Conservation (phyloP, 2,797 vertebrate species). For the Sphenopsis melanotis region DNA sequence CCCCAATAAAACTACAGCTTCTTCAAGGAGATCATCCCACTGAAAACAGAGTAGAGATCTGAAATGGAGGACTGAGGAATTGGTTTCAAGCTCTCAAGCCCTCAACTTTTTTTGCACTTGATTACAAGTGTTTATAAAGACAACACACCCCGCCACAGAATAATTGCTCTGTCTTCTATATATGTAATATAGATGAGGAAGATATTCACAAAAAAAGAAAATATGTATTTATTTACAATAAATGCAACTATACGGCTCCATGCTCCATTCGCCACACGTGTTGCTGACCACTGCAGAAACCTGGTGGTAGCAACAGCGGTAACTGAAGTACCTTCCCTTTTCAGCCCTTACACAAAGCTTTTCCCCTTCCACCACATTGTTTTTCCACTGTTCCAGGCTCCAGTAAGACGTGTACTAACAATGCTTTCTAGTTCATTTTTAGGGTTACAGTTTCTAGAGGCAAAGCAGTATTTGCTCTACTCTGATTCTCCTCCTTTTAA, state of each 20-base stretch:
- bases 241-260: neutral
- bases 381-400: neutral
- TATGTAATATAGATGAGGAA: neutral
- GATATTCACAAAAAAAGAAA: neutral
- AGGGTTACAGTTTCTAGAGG: neutral
- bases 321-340: conserved; percentile 3
- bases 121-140: neutral
- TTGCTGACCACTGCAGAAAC: neutral
- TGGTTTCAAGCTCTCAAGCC: neutral
- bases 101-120: neutral
- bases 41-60: neutral
- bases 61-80: neutral
- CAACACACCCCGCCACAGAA: neutral
- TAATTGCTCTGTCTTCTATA: neutral
- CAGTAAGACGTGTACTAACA: neutral
- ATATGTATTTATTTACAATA: conserved; percentile 4
- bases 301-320: neutral
- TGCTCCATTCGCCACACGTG: neutral
- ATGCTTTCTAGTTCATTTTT: neutral
- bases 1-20: neutral
- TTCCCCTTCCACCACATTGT: neutral
- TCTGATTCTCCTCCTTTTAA: neutral
- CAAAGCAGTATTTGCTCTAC: neutral
- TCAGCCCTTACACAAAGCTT: neutral
- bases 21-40: neutral